These are phyloP conservation scores for Carcinoscorpius rotundicauda DNA, from an alignment of 1,140 invertebrate genomes.

Conservation along the genomic window DNA sequence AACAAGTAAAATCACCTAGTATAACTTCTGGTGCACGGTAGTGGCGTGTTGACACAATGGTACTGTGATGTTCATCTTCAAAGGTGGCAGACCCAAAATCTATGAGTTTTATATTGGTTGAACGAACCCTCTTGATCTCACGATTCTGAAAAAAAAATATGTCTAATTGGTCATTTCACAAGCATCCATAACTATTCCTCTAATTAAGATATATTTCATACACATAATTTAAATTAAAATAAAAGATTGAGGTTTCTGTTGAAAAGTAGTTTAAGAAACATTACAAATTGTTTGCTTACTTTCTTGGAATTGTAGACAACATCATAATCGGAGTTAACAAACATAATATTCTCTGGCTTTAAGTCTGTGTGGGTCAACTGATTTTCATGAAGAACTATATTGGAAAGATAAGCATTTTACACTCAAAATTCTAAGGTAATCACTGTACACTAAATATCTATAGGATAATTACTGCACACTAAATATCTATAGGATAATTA, in stretches of 20 bases:
- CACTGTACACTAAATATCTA: too few species aligned
- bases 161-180: too few species aligned
- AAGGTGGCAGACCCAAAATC: conserved; percentile 99
- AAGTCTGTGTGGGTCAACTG: conserved; percentile 98
- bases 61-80: conserved; percentile 98
- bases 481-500: too few species aligned
- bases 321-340: conserved; percentile 91
- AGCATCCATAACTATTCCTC: too few species aligned
- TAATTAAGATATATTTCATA: too few species aligned
- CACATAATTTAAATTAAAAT: too few species aligned
- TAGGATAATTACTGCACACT: too few species aligned
- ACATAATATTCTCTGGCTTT: conserved; percentile 98
- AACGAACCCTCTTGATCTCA: conserved; percentile 71
- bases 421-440: too few species aligned
- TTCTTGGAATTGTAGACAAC: conserved; percentile 72
- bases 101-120: conserved; percentile 88
- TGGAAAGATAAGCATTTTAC: too few species aligned
- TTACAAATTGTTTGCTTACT: conserved; percentile 40
- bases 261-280: too few species aligned
- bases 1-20: conserved; percentile 48
- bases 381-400: conserved; percentile 79
- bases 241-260: too few species aligned
- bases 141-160: conserved; percentile 52
- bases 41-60: conserved; percentile 96
- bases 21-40: conserved; percentile 99